Evolutionary conservation across 1,140 invertebrate genomes (phyloP).

Genomic region (Zelostemma sp.): DNA sequence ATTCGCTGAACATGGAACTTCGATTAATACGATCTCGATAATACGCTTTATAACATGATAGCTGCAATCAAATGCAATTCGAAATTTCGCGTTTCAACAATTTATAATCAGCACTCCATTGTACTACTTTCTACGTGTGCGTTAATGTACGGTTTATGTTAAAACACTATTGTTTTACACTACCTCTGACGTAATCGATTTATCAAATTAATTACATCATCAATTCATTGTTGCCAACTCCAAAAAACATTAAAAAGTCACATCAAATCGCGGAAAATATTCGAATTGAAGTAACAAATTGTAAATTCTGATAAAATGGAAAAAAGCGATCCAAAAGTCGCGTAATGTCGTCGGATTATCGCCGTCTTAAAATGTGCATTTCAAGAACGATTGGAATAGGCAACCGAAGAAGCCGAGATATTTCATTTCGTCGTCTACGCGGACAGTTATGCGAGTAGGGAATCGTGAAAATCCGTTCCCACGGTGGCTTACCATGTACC

Average conservation of each 20-base stretch:
- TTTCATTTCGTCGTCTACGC: constrained; percentile 29
- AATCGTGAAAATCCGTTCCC: constrained; percentile 23
- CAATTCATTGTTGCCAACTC: not conserved
- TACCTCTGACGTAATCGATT: not conserved
- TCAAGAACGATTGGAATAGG: constrained; percentile 21
- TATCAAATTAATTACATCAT: not conserved
- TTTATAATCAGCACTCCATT: not conserved
- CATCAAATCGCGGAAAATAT: too few species aligned
- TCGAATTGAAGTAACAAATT: too few species aligned
- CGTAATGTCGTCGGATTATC: too few species aligned
- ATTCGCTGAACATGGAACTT: not conserved
- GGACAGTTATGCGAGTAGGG: constrained; percentile 23
- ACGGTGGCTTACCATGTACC: constrained; percentile 33
- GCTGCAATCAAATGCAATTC: not conserved
- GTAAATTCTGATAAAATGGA: too few species aligned
- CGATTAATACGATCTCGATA: constrained; percentile 3
- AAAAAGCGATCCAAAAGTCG: too few species aligned
- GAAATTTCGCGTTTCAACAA: not conserved
- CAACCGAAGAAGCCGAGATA: constrained; percentile 29
- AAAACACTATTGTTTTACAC: not conserved
- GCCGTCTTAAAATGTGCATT: constrained; percentile 19
- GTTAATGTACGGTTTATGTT: not conserved
- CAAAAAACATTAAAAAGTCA: too few species aligned
- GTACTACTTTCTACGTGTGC: not conserved
- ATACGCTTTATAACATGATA: constrained; percentile 2